Evolutionary conservation across 2,888 invertebrate species (phyloP), one percentile per base, ranked within the genome.

Genomic region (Trilocha varians): DNA sequence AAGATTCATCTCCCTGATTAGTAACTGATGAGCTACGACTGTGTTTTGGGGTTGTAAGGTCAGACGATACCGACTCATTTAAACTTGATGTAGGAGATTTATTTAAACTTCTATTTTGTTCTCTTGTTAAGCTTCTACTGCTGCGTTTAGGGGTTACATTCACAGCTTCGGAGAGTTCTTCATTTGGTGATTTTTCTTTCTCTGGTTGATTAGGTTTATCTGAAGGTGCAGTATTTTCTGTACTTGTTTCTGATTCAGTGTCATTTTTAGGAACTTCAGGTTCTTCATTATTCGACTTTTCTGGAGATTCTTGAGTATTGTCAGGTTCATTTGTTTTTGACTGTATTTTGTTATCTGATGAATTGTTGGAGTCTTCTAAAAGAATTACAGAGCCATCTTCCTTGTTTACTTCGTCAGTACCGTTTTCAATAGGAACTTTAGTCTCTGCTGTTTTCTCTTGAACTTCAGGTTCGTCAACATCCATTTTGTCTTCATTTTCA

Each of bases 61-160:
- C 62, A 2, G 71, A 68, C 36, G 45, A 47, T 2, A 59, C 17
- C 0, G 76, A 73, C n/a, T 74, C 72, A 56, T 76, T 69, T 6
- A 57, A 49, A 46, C 62, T 63, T 8, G 59, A 55, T 4, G 65
- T 49, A 13, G 62, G 52, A 11, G 74, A 69, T 11, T 40, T 53
- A 45, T 68, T 66, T 0, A 60, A 50, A 16, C 65, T 61, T 37
- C 59, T 63, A 38, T 58, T 59, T n/a, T 65, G 59, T 46, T 71
- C 70, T 48, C 70, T 71, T 1, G 55, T 43, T 50, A 59, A 74
- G 39, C 59, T 74, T 38, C 70, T 53, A 1, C 61, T 42, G 50
- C 63, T 76, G 32, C 70, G 61, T 52, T 73, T 79, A 9, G 75
- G 73, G 32, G 73, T 76, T 3, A 56, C 44, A 9, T 48, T 39